Conservation (phyloP, 2,797 vertebrate genomes). For the Anguilla obscura region DNA sequence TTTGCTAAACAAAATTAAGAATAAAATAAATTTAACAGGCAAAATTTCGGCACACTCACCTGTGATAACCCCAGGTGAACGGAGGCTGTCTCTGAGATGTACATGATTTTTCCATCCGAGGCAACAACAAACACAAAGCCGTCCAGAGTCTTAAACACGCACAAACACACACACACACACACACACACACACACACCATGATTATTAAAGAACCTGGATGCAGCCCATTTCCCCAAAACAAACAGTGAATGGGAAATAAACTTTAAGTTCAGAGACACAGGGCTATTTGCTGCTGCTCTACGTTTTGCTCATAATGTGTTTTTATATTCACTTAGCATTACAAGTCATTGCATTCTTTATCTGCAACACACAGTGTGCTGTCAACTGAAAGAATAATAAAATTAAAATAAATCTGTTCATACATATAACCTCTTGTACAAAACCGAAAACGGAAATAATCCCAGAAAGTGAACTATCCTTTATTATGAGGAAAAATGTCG, state of each 20-base stretch:
- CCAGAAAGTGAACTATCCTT: no score
- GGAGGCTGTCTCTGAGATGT: conserved; percentile 94
- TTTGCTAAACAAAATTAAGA: neutral
- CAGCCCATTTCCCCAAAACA: neutral
- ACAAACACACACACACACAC: neutral
- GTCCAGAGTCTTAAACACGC: conserved; percentile 82
- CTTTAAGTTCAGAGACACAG: neutral
- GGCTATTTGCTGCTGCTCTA: neutral
- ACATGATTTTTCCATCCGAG: conserved; percentile 95
- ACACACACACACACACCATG: neutral
- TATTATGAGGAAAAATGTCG: no score
- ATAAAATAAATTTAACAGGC: neutral
- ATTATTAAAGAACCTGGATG: neutral
- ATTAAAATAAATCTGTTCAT: neutral
- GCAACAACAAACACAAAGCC: conserved; percentile 95
- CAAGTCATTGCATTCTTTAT: neutral
- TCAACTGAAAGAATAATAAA: neutral
- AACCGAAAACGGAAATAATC: no score
- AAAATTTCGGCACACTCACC: conserved; percentile 66
- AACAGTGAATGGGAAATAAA: neutral
- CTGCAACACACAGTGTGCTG: neutral
- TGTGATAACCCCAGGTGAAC: conserved; percentile 94
- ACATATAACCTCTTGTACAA: no score
- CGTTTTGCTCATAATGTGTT: neutral
- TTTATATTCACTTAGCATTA: neutral